Conservation (phyloP, 2,113 vertebrate genomes). For the Oncorhynchus masou region DNA sequence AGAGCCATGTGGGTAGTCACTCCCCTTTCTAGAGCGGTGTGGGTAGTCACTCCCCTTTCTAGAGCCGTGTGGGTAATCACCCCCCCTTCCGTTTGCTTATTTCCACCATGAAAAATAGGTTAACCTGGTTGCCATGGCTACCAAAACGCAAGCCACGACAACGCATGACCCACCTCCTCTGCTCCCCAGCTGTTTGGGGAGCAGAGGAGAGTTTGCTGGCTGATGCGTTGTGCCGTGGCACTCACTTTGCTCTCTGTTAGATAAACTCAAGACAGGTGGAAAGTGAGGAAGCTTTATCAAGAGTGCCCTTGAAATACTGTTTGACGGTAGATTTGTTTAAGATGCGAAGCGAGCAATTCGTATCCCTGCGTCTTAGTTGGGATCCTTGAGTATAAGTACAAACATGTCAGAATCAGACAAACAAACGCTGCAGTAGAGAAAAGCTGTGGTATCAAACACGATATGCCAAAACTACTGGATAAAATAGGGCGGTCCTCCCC, state of each 20-base stretch:
- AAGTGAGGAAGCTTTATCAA: neutral
- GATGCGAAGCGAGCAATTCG: neutral
- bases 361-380: neutral
- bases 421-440: neutral
- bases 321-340: neutral
- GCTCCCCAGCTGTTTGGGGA: neutral
- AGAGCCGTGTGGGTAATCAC: no score
- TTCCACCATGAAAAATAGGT: slow-evolving; percentile 12
- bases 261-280: neutral
- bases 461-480: neutral
- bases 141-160: neutral
- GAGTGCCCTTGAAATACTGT: neutral
- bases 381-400: neutral
- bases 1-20: no score
- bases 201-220: neutral
- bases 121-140: slow-evolving; percentile 36
- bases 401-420: neutral
- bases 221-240: neutral
- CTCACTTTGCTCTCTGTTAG: neutral
- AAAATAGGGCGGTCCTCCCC: neutral
- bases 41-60: no score
- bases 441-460: neutral
- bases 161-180: slow-evolving; percentile 5
- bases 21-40: no score
- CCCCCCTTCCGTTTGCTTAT: slow-evolving; percentile 7